Evolutionary conservation across 2,113 vertebrate species (phyloP), one percentile per base, ranked within the genome.

Genomic region (Pangasianodon gigas): DNA sequence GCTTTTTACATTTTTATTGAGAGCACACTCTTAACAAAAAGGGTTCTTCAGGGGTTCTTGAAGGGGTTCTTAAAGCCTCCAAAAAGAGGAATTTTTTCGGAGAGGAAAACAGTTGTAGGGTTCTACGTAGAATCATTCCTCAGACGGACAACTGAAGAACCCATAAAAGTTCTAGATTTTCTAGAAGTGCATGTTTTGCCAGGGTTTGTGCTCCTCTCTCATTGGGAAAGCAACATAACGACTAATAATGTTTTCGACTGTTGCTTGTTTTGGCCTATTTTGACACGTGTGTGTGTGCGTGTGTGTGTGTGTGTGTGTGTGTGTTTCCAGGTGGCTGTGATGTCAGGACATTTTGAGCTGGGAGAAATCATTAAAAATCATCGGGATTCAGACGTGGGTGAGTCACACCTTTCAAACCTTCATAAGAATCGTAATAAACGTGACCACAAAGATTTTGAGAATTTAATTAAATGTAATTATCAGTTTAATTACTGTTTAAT

Each of bases 331-430:
- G 97, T 98, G 88, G 97, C 97, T 13, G 97, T 98, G 81, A 97
- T 98, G 91, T 97, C 97, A 14, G 97, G 97, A 44, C 97, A 98
- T 93, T 98, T 98, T 90, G 97, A 98, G 90, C 94, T 98, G 67
- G 97, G 97, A 87, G 97, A 98, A 92, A 95, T 98, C 52, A 98
- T 98, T 92, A 97, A 98, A 92, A 98, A 97, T 93, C 97, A 98
- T 69, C 94, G 97, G 29, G 97, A 97, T 48, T 93, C 96, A 84
- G 97, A 98, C 18, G 96, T 98, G 88, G 97, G 97, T 98, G 91
- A 96, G 97, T 92, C 41, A 44, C 21, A 1, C 41, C 21, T 46
- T 41, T 74, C 2, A 74, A 41, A 41, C 16, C 37, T 74, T 71
- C 6, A 41, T 7, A 74, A 41, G 37, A 74, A 74, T 21, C 1